phyloP scores from a whole-genome alignment of 2,113 vertebrate species.

The Struthidea cinerea region DNA sequence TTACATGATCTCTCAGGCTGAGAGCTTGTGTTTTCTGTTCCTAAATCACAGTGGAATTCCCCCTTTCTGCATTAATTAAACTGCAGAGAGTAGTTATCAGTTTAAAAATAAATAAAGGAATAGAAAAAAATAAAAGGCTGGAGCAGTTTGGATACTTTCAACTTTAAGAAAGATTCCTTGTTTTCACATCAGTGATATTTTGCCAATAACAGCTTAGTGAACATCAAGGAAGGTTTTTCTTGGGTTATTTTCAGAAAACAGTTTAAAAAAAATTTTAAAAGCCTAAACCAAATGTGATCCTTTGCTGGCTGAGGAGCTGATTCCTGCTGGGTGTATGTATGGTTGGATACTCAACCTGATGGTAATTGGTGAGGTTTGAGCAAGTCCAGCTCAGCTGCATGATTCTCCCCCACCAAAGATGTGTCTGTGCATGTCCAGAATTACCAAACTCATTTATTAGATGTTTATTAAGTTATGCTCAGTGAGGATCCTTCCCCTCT shows the following conservation, averaged over 20 bases:
- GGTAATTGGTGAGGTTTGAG: background rate
- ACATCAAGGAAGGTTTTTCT: constrained; percentile 39
- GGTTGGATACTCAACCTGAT: background rate
- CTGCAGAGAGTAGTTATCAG: background rate
- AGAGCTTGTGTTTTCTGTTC: background rate
- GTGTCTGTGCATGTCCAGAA: fast-evolving
- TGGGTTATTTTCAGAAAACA: constrained; percentile 19
- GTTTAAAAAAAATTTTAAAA: background rate
- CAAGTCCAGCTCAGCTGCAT: background rate
- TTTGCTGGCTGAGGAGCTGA: background rate
- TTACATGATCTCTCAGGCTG: background rate
- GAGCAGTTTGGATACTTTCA: background rate
- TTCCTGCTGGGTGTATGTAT: background rate
- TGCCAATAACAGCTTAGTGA: background rate
- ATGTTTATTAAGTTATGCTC: background rate
- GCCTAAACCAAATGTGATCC: background rate
- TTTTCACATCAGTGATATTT: background rate
- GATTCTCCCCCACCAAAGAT: fast-evolving
- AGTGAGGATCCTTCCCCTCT: fast-evolving
- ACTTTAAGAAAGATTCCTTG: constrained; percentile 29
- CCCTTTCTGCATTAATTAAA: background rate
- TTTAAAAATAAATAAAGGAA: background rate
- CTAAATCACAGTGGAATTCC: background rate
- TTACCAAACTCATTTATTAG: background rate
- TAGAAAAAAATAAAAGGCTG: background rate